Evolutionary conservation across 2,888 invertebrate species (phyloP), one percentile per base, ranked within the genome.

Genomic region (Bruchidius siliquastri): DNA sequence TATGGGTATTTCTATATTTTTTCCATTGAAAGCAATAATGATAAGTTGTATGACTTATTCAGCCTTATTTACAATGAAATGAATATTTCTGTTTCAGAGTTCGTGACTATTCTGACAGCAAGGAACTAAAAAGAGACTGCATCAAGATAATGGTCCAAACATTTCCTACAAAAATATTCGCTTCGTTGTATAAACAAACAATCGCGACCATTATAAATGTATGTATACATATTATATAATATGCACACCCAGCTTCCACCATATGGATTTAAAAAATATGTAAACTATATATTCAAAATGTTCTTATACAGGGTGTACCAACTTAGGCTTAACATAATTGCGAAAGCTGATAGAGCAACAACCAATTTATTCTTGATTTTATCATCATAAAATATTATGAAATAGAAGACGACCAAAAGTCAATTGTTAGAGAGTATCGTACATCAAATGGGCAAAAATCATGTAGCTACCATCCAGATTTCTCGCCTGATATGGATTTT

Each of bases 21-120:
- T n/a, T n/a, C n/a, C n/a, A n/a, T n/a, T n/a, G n/a, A n/a, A n/a
- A n/a, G n/a, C n/a, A n/a, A n/a, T n/a, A n/a, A n/a, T n/a, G n/a
- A n/a, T n/a, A n/a, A n/a, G n/a, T n/a, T n/a, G n/a, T n/a, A n/a
- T n/a, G n/a, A n/a, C n/a, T n/a, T n/a, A n/a, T n/a, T n/a, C n/a
- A n/a, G n/a, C n/a, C n/a, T n/a, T n/a, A n/a, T n/a, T n/a, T n/a
- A n/a, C n/a, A n/a, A n/a, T n/a, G n/a, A n/a, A n/a, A n/a, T n/a
- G n/a, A n/a, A n/a, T n/a, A n/a, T n/a, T n/a, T n/a, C 80, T 76
- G 67, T 91, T 90, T 20, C 90, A 94, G 94, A 94, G 88, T 94
- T 94, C 86, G 94, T 94, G 86, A 92, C 93, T 89, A 94, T 94
- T 88, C 87, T 94, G 88, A 94, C 94, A 83, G 92, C 94, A 87